Base-by-base conservation (phyloP, 2,797 vertebrate species). In the Lacerta agilis region DNA sequence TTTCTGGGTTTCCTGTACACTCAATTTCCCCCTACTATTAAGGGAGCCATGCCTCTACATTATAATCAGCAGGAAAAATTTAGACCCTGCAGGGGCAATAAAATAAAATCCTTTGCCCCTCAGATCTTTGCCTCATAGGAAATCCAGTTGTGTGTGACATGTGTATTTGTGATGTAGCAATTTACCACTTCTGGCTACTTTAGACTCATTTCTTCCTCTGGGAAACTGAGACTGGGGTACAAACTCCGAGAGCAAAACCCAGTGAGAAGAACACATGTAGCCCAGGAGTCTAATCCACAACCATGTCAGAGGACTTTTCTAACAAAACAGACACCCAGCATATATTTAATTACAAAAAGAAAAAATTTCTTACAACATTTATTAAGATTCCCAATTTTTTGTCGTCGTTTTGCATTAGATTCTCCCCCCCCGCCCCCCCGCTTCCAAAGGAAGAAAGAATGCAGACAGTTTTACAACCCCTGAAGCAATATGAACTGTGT, bases 371-470 rank as follows among this genome's bases (percentile, higher is more conserved):
- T 20, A 15, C 76, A 76, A 5, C 11, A 11, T 8, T 18, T 0
- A 45, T 79, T 0, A 67, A 82, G 86, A 84, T 49, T 75, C 36
- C 71, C 86, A 76, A 8, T 1, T 9, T 83, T 88, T 66, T 88
- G 25, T 71, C 49, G n/a, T 58, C 79, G 45, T 36, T 86, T 2
- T 83, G 49, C 20, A 61, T 9, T 58, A 1, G n/a, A 79, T 77
- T n/a, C n/a, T n/a, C n/a, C n/a, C n/a, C 72, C 3, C 11, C 11
- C 49, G 2, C 72, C 1, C 3, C 49, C 49, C 3, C 38, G 49
- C 79, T 69, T 75, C 45, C 82, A 58, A 88, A 72, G 45, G 83
- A 71, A 45, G 76, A 83, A 92, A 78, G 41, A 89, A 87, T 49
- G 87, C 38, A 45, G 89, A 33, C 23, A 43, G 36, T 73, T 33